phyloP scores from a whole-genome alignment of 1,140 invertebrate genomes.

The Drosophila albomicans region DNA sequence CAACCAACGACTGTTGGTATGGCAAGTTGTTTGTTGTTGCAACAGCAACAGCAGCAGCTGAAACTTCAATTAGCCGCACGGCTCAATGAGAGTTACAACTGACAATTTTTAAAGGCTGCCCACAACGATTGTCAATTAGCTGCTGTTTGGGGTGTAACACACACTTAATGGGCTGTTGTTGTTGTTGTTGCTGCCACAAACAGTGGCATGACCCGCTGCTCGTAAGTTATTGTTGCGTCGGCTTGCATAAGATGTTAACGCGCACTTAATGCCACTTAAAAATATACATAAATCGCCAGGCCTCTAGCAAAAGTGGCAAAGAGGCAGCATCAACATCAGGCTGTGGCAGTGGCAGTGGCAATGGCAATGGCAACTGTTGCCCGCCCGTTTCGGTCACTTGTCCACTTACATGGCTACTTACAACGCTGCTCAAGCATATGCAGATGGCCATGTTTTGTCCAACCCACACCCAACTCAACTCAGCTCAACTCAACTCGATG shows the following conservation, averaged over 20 bases:
- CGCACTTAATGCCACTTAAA: conserved; percentile 83
- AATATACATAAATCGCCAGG: conserved; percentile 76
- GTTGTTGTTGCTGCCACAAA: conserved; percentile 18
- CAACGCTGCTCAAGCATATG: conserved; percentile 77
- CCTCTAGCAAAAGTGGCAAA: conserved; percentile 25
- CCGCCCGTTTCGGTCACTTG: conserved; percentile 46
- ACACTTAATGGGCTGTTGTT: conserved; percentile 54
- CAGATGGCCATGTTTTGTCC: conserved; percentile 68
- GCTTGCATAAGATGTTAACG: conserved; percentile 81
- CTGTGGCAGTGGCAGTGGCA: no score
- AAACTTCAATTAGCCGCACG: conserved; percentile 60
- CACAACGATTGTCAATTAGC: conserved; percentile 69
- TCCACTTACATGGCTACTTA: conserved; percentile 81
- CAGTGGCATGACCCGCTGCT: conserved; percentile 15
- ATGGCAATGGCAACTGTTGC: conserved; percentile 41
- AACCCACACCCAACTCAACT: background rate
- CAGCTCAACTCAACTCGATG: background rate
- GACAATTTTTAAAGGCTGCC: conserved; percentile 57
- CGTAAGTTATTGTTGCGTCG: conserved; percentile 70
- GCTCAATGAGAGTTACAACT: conserved; percentile 57
- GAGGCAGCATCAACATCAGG: background rate
- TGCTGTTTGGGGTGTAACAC: conserved; percentile 54
- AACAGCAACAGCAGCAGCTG: conserved; percentile 14
- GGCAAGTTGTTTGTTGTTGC: conserved; percentile 1
- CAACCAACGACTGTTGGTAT: conserved; percentile 3